A percentile compares a stretch with the other conserved stretches of the same genome.
phyloP scores from a whole-genome alignment of 2,113 vertebrate genomes.

The Aldabrachelys gigantea region DNA sequence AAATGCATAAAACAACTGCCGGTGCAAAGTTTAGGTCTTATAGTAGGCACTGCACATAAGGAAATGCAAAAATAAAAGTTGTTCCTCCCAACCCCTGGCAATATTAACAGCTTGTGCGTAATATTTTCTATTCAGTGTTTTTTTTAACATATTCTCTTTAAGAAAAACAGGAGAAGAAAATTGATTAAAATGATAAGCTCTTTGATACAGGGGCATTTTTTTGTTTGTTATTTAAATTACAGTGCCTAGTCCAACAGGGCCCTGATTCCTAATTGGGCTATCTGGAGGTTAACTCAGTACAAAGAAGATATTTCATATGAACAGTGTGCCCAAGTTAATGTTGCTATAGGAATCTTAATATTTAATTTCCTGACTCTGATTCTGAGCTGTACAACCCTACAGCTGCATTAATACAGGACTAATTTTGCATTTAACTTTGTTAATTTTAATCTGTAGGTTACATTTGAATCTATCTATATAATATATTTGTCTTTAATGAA shows the following conservation, averaged over 20 bases:
- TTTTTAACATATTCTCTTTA: background rate
- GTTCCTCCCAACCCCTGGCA: background rate
- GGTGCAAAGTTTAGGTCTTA: accelerated
- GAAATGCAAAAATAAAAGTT: background rate
- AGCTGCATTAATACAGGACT: background rate
- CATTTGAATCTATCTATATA: accelerated
- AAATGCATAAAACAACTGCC: background rate
- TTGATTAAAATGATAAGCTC: background rate
- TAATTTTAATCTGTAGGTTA: background rate
- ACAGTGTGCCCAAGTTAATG: accelerated
- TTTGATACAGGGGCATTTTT: background rate
- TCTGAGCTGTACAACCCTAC: accelerated
- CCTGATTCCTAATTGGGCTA: background rate
- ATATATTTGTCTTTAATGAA: background rate
- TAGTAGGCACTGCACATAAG: background rate
- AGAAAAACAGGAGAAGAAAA: background rate
- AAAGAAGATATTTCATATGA: accelerated
- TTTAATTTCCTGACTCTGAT: accelerated
- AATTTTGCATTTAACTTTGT: background rate
- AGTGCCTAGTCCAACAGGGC: accelerated
- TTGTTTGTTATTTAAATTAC: accelerated
- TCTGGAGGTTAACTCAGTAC: accelerated
- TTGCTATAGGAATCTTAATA: accelerated
- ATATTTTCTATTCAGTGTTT: accelerated
- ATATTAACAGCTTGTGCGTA: background rate